These are phyloP conservation scores for Cotesia congregata DNA, from an alignment of 2,888 invertebrate species.

Conservation along the genomic window DNA sequence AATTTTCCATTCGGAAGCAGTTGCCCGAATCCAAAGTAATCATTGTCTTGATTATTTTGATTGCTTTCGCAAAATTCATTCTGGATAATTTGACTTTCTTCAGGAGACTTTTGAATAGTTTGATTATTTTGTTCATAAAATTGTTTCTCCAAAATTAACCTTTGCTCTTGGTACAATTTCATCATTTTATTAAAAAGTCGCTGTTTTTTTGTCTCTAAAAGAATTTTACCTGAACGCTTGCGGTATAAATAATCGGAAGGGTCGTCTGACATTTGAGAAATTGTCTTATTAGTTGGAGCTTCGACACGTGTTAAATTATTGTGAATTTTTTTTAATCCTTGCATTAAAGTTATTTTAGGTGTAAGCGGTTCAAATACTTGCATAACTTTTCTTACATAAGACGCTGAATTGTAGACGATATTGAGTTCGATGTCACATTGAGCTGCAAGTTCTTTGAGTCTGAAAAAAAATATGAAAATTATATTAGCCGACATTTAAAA, in stretches of 20 bases:
- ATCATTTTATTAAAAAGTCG: conserved; percentile 45
- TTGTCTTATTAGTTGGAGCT: background rate
- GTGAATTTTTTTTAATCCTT: background rate
- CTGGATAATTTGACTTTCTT: background rate
- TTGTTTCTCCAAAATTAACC: too few species aligned
- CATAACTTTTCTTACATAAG: conserved; percentile 62
- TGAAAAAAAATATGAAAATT: conserved; percentile 45
- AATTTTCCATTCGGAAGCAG: conserved; percentile 56
- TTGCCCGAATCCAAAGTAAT: conserved; percentile 59
- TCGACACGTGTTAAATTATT: conserved; percentile 6
- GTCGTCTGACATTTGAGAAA: conserved; percentile 52
- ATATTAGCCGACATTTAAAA: too few species aligned
- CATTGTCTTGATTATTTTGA: conserved; percentile 20
- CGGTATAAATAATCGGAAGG: conserved; percentile 53
- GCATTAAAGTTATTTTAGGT: conserved; percentile 49
- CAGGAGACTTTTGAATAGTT: background rate
- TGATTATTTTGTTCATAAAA: too few species aligned
- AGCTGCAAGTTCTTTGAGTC: conserved; percentile 54
- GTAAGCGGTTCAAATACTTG: conserved; percentile 53
- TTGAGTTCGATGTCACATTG: conserved; percentile 56
- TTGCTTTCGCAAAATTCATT: background rate
- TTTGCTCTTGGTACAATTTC: background rate
- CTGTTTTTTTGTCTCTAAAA: conserved; percentile 53
- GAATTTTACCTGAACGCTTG: conserved; percentile 52
- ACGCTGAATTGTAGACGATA: conserved; percentile 56